Percentiles rank a stretch among this genome's conserved stretches.
phyloP scores from a whole-genome alignment of 2,113 vertebrate genomes.

The Parus major region DNA sequence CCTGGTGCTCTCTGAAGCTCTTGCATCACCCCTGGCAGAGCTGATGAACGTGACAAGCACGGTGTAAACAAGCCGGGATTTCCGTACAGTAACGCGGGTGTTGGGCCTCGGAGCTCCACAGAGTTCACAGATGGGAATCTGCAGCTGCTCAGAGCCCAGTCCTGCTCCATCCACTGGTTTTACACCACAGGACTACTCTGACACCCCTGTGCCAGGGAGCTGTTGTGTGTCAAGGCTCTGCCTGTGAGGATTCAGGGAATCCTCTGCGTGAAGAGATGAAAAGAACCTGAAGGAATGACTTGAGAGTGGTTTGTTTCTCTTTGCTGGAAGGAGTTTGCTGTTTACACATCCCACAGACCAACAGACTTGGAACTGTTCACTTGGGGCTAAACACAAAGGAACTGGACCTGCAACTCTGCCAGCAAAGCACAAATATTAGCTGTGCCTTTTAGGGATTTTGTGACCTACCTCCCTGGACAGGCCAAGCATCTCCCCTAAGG shows the following conservation, averaged over 20 bases:
- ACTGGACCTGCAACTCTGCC: not conserved
- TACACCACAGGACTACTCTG: not conserved
- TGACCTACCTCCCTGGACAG: not conserved
- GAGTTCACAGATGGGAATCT: not conserved
- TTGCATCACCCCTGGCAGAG: constrained; percentile 30
- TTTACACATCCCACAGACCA: not conserved
- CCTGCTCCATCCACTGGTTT: not conserved
- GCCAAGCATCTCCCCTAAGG: not conserved
- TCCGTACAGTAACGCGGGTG: not conserved
- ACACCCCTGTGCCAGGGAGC: not conserved
- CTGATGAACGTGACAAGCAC: not conserved
- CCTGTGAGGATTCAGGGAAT: not conserved
- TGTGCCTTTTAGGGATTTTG: not conserved
- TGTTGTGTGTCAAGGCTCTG: not conserved
- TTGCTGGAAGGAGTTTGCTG: not conserved
- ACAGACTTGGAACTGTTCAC: not conserved
- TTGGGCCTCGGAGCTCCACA: not conserved
- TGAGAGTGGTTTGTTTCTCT: not conserved
- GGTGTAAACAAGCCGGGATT: constrained; percentile 20
- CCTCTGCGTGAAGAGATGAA: not conserved
- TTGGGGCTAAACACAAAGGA: not conserved
- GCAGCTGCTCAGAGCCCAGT: not conserved
- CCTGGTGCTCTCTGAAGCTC: not conserved
- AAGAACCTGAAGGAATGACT: not conserved
- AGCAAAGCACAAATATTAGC: not conserved